Conservation (phyloP, 2,888 invertebrate genomes). For the Macaria notata region DNA sequence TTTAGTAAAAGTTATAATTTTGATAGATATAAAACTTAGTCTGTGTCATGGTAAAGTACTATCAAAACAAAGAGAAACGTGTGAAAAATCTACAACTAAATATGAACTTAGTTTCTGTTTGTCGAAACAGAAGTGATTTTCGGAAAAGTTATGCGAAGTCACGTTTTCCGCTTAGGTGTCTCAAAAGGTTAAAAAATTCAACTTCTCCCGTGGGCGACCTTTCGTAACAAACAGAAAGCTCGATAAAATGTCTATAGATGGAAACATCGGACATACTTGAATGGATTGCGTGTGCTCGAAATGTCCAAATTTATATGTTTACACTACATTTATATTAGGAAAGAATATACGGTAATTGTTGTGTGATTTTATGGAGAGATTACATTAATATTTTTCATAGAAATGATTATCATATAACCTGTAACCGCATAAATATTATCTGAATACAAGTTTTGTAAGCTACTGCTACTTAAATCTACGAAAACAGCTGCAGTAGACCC, state of each 20-base stretch:
- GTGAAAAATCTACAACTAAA: too few relatives aligned
- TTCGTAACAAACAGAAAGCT: slow-evolving; percentile 47
- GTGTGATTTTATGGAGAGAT: slow-evolving; percentile 1
- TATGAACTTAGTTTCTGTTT: too few relatives aligned
- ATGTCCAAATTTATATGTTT: slow-evolving; percentile 14
- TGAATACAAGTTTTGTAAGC: too few relatives aligned
- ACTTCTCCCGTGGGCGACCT: slow-evolving; percentile 68
- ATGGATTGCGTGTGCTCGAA: slow-evolving; percentile 19
- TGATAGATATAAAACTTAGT: too few relatives aligned
- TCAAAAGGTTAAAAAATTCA: slow-evolving; percentile 49
- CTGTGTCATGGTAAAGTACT: too few relatives aligned
- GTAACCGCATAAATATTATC: too few relatives aligned
- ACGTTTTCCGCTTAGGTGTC: slow-evolving; percentile 33
- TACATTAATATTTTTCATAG: not conserved
- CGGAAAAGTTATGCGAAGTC: not conserved
- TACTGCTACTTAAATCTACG: too few relatives aligned
- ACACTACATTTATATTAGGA: slow-evolving; percentile 17
- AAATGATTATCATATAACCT: too few relatives aligned
- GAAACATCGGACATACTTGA: slow-evolving; percentile 28
- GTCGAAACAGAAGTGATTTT: too few relatives aligned
- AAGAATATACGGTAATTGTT: slow-evolving; percentile 4
- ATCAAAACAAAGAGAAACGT: too few relatives aligned
- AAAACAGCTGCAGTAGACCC: too few relatives aligned
- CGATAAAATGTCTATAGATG: slow-evolving; percentile 38
- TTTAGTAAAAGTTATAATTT: too few relatives aligned